Evolutionary conservation across 2,113 vertebrate species (phyloP), one percentile per base, ranked within the genome.

Genomic region (Diphyllodes magnificus): DNA sequence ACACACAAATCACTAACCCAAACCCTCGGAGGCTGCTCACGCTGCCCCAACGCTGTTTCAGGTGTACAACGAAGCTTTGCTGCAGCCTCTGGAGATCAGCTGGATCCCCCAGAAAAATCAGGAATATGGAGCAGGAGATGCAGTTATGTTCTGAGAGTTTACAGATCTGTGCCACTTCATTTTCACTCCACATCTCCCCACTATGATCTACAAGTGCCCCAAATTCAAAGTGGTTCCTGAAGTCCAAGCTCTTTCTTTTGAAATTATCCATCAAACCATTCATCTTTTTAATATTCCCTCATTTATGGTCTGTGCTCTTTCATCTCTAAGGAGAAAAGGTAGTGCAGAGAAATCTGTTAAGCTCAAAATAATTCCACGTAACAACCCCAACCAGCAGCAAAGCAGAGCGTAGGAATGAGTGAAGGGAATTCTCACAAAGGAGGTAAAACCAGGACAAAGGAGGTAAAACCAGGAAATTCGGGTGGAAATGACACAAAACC

Each of bases 341-440:
- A n/a, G 24, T 0, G 22, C 7, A 1, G 13, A 39, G 37, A 40
- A 75, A 57, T 28, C 49, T 59, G 53, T 20, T 13, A 33, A 56
- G 45, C n/a, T 76, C 63, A 47, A 27, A 71, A 27, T 1, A 4
- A 66, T 15, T 35, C 31, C 56, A 60, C 15, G 2, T 3, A 37
- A 49, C 6, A 51, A 40, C 40, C 44, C 37, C 35, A 23, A 47
- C 28, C 61, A 47, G 11, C 51, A 45, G 54, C 33, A 51, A 22
- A 16, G 39, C 56, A 16, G 15, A 39, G 17, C 4, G 21, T 1
- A 33, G 16, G 50, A 49, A 11, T 0, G 37, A 24, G n/a, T 0
- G 12, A 27, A 57, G 6, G 22, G 12, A 59, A 54, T 30, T 23
- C 20, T 10, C 60, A 31, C 28, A 17, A 10, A 44, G 33, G 21